phyloP scores from a whole-genome alignment of 2,888 invertebrate genomes.

The Theristus sp. region DNA sequence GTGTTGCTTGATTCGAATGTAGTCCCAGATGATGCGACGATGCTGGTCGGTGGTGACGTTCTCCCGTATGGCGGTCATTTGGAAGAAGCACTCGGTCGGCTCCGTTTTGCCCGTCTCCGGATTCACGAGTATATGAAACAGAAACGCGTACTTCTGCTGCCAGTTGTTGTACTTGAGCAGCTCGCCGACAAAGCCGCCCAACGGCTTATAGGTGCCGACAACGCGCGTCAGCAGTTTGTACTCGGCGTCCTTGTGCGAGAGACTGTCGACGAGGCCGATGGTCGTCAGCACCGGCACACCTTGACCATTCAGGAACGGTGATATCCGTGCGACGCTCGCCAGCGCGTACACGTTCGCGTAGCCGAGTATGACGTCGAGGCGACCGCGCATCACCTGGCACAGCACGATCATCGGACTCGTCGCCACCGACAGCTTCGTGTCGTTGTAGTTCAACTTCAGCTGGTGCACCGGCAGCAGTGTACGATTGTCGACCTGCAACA shows the following conservation, averaged over 20 bases:
- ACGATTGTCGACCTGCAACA: background rate
- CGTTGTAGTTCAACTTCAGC: background rate
- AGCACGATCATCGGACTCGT: background rate
- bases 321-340: slow-evolving; percentile 54
- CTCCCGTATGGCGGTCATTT: background rate
- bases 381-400: too few species aligned
- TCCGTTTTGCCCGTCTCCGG: background rate
- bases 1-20: background rate
- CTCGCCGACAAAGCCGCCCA: background rate
- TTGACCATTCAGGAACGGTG: background rate
- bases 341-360: slow-evolving; percentile 69
- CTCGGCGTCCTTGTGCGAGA: slow-evolving; percentile 44
- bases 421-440: background rate
- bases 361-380: slow-evolving; percentile 58
- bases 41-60: background rate
- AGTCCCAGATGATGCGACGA: background rate
- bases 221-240: slow-evolving; percentile 62
- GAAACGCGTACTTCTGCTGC: background rate
- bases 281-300: background rate
- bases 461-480: background rate
- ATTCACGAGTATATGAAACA: background rate
- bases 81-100: background rate
- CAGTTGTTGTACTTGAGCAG: background rate
- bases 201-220: slow-evolving; percentile 51
- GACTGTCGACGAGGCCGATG: slow-evolving; percentile 38